Evolutionary conservation across 2,113 vertebrate species (phyloP), one percentile per base, ranked within the genome.

Genomic region (Myiopsitta monachus): DNA sequence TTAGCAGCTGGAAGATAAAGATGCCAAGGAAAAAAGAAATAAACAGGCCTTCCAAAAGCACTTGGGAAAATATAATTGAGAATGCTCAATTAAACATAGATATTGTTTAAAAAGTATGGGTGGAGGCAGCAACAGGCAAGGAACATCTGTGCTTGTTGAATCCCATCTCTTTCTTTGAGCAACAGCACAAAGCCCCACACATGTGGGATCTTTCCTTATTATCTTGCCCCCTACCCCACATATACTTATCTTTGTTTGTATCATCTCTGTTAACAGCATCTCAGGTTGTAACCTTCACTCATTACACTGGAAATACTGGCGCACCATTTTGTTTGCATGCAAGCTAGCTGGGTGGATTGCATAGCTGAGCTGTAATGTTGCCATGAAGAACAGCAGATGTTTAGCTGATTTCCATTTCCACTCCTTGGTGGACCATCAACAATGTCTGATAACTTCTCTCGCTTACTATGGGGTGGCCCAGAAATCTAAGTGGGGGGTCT

Each of bases 361-460:
- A 66, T 46, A n/a, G 57, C 6, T 63, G 91, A 75, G 22, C 78
- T 87, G 57, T 79, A 92, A 85, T 8, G 18, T 39, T 95, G 78
- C 88, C 10, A 6, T 78, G 94, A 95, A 92, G 95, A 94, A 79
- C 16, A 97, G 95, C 96, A 96, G 97, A 97, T 96, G 88, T 96
- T 95, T 82, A 94, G 57, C 17, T 88, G 63, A 59, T 91, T 97
- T 67, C 81, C 11, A 55, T 97, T 97, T 95, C 87, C 49, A 61
- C 38, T 94, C 88, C 87, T 75, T 3, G 6, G 68, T 51, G 92
- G 86, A 95, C 93, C 92, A 94, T 94, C 93, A 62, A 14, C 63
- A 70, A 66, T 6, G 75, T 73, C 46, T 92, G 95, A 87, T 95
- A 95, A 83, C n/a, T 91, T 63, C 85, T 94, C 75, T 84, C 7